Conservation (phyloP, 2,797 vertebrate genomes). For the Mormyrops boulengeri region DNA sequence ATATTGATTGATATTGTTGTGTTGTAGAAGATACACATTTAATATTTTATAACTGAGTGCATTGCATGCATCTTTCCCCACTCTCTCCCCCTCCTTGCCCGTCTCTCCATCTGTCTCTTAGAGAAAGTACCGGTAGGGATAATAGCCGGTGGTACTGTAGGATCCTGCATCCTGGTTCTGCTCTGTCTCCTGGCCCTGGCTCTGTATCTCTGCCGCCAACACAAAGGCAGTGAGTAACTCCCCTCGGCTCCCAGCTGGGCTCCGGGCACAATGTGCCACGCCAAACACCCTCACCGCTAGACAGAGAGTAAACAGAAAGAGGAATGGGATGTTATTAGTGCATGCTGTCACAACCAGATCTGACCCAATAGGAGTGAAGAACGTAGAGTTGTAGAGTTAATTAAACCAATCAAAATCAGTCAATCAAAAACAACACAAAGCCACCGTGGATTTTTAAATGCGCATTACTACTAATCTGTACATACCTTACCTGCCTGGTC, state of each 20-base stretch:
- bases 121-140: conserved; percentile 82
- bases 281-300: background rate
- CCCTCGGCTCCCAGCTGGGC: background rate
- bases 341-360: background rate
- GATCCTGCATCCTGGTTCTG: conserved; percentile 71
- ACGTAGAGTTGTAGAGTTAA: background rate
- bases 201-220: conserved; percentile 86
- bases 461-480: background rate
- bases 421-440: background rate
- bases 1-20: background rate
- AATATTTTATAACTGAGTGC: background rate
- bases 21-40: background rate
- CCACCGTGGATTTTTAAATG: background rate
- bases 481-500: background rate
- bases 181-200: conserved; percentile 68
- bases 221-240: conserved; percentile 88
- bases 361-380: background rate
- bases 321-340: background rate
- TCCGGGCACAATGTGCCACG: background rate
- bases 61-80: background rate
- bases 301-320: background rate
- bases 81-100: background rate
- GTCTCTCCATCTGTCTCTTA: conserved; percentile 39
- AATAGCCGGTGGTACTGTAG: conserved; percentile 77
- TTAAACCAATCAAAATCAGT: background rate